phyloP scores from a whole-genome alignment of 2,797 vertebrate species.

The Phrynocephalus vlangalii region DNA sequence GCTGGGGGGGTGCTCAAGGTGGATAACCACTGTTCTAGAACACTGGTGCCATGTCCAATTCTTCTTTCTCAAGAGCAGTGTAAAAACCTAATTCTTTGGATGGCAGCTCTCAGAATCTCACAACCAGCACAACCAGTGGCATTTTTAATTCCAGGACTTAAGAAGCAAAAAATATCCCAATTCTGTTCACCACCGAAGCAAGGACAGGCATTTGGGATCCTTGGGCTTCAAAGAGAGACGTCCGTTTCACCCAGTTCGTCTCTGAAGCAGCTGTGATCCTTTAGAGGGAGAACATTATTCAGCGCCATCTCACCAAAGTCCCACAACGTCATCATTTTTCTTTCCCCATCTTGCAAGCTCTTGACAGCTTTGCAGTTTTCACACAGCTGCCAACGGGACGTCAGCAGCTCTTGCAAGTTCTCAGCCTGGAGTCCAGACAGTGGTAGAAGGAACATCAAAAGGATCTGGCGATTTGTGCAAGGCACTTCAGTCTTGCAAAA shows the following conservation, averaged over 20 bases:
- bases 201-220: no score
- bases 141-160: no score
- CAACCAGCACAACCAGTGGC: no score
- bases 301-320: neutral
- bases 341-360: neutral
- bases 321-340: neutral
- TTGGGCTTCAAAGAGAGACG: neutral
- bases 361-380: conserved; percentile 24
- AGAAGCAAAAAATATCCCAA: no score
- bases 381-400: conserved; percentile 6
- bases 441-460: neutral
- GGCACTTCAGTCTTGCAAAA: neutral
- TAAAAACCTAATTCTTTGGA: no score
- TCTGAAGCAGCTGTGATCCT: neutral
- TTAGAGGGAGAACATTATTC: neutral
- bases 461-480: neutral
- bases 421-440: conserved; percentile 1
- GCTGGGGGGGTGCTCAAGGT: no score
- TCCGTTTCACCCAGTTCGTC: neutral
- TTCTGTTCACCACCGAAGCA: neutral
- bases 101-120: no score
- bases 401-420: conserved; percentile 9
- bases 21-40: no score
- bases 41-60: no score
- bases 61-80: no score